Conservation (phyloP, 2,797 vertebrate genomes). For the Gephyroberyx darwinii region DNA sequence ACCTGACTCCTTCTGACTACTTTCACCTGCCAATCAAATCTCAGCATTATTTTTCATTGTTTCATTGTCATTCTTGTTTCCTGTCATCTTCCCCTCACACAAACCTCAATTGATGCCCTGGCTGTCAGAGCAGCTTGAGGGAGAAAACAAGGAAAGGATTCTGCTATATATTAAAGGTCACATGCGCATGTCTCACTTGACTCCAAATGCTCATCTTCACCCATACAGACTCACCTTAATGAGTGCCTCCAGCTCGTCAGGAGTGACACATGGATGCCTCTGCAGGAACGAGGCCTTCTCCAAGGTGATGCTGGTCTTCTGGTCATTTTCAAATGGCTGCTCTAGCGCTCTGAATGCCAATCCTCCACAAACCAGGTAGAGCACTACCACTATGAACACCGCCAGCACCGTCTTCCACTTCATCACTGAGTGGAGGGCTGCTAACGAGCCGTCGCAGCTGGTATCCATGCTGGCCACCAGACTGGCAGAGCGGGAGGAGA, state of each 20-base stretch:
- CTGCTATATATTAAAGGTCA: not conserved
- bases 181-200: not conserved
- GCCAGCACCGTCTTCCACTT: slow-evolving; percentile 98
- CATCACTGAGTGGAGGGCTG: slow-evolving; percentile 92
- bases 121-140: too few species aligned
- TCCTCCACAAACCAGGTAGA: slow-evolving; percentile 91
- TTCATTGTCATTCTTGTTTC: slow-evolving; percentile 31
- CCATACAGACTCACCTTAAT: slow-evolving; percentile 86
- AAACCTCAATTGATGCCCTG: not conserved
- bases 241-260: slow-evolving; percentile 88
- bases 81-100: not conserved
- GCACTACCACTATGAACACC: slow-evolving; percentile 93
- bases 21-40: slow-evolving; percentile 30
- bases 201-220: slow-evolving; percentile 6
- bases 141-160: not conserved
- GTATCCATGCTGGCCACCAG: slow-evolving; percentile 91
- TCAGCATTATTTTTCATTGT: slow-evolving; percentile 7
- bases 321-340: slow-evolving; percentile 90
- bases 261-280: slow-evolving; percentile 88
- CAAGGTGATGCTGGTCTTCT: slow-evolving; percentile 89
- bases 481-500: slow-evolving; percentile 89
- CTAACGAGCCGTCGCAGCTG: slow-evolving; percentile 71
- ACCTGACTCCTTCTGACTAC: slow-evolving; percentile 11
- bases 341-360: slow-evolving; percentile 92
- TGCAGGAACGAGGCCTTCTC: slow-evolving; percentile 92